These are phyloP conservation scores for Oenanthe oenanthe DNA, from an alignment of 2,113 vertebrate genomes.

Conservation along the genomic window DNA sequence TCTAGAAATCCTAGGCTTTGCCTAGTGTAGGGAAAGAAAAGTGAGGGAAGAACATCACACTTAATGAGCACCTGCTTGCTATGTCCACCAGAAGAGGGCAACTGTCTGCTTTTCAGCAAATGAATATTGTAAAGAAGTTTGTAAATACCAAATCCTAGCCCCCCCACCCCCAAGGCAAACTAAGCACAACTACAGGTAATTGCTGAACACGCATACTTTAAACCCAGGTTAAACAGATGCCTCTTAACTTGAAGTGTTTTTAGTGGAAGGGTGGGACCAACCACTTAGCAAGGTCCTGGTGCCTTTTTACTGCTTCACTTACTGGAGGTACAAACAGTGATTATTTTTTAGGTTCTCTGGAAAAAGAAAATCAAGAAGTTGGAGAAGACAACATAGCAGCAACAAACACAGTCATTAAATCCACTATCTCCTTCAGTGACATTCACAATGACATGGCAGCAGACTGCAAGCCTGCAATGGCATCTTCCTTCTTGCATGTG, in stretches of 20 bases:
- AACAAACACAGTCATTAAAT: constrained; percentile 40
- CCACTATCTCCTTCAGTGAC: not conserved
- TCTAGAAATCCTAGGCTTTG: not conserved
- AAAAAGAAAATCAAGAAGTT: constrained; percentile 1
- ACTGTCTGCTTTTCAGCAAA: not conserved
- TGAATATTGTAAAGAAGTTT: not conserved
- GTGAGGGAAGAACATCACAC: not conserved
- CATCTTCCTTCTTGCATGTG: not conserved
- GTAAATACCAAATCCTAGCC: not conserved
- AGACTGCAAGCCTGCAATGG: not conserved
- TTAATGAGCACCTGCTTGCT: not conserved
- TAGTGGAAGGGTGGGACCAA: not conserved
- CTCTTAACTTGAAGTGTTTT: not conserved
- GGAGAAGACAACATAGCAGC: constrained; percentile 7
- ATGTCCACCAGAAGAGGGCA: not conserved
- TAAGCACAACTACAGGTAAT: not conserved
- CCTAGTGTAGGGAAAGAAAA: not conserved
- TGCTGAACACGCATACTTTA: not conserved
- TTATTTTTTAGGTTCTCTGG: not conserved
- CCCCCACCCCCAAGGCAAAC: not conserved
- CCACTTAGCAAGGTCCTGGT: not conserved
- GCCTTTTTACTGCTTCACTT: not conserved
- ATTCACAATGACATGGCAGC: constrained; percentile 14
- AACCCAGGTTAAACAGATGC: not conserved
- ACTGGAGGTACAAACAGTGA: not conserved